Evolutionary conservation across 37 sponge, comb jelly and placozoan genomes (phyloP), one percentile per base, ranked within the genome.

Genomic region (Dysidea cf. avara): DNA sequence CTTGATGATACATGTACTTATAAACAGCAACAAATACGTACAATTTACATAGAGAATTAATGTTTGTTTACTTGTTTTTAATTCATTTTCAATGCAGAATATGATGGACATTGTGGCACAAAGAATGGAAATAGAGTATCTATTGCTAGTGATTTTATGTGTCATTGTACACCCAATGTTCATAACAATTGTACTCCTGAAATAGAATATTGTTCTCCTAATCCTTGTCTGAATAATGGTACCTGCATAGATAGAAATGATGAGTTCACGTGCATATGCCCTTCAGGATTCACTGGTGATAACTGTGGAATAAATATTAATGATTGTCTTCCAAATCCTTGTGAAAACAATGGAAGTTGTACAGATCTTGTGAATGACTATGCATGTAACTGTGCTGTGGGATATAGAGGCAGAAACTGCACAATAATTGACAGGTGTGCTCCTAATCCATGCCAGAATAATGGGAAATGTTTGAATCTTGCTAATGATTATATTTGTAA

Each of bases 291-390:
- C 29, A 48, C 7, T 13, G 70, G 53, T 49, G 70, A 49, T 1
- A 26, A 13, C 30, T 69, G 70, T 49, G 53, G 17, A 1, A 65
- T 65, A 39, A 28, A 68, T 18, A 69, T 84, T 34, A 32, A 87
- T 37, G 87, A 87, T 2, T 90, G 90, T 71, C 48, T 51, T 6
- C 3, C 21, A 20, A 20, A 46, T 14, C 18, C 49, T 32, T 83
- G 84, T 50, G 55, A 39, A 25, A 75, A 83, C 32, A 49, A 56
- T 61, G 84, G 77, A 37, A 76, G 39, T 0, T 83, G 84, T 70
- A 59, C 59, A 17, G 76, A 79, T 46, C 49, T 46, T 17, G 16
- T 79, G 4, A 66, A 18, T 11, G 71, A 34, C 31, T 86, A 74
- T 52, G 39, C 53, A 12, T 87, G 87, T 61, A 20, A 38, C 14